Percentiles rank a stretch among this genome's conserved stretches.
phyloP scores from a whole-genome alignment of 53 echinoderm and acorn worm genomes.

The Luidia sarsii region DNA sequence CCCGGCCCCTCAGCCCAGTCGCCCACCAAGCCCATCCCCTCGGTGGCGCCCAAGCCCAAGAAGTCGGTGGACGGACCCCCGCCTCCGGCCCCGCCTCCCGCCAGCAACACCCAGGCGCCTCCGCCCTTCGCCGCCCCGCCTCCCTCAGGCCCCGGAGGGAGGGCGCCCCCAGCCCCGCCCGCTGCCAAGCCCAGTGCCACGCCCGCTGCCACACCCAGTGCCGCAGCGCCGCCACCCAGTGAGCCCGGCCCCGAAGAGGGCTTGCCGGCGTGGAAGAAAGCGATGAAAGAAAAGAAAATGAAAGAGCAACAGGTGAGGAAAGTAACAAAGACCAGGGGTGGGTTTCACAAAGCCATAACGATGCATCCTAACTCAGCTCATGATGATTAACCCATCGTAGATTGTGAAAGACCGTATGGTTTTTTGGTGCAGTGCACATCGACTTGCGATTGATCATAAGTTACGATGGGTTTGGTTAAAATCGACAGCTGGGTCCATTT shows the following conservation, averaged over 20 bases:
- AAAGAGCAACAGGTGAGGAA: slow-evolving; percentile 76
- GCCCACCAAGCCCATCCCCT: slow-evolving; percentile 17
- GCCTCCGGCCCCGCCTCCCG: slow-evolving; percentile 25
- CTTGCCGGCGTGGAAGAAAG: slow-evolving; percentile 89
- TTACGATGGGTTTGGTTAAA: too few relatives aligned
- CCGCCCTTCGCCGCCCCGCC: too few relatives aligned
- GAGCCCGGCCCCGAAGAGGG: slow-evolving; percentile 48
- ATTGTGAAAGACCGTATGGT: too few relatives aligned
- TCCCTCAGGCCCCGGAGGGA: too few relatives aligned
- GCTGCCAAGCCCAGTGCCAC: too few relatives aligned
- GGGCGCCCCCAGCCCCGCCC: background rate
- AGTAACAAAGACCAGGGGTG: too few relatives aligned
- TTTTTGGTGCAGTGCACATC: too few relatives aligned
- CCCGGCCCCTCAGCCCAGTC: slow-evolving; percentile 4
- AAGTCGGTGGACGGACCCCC: background rate
- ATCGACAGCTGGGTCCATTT: too few relatives aligned
- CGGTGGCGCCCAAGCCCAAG: slow-evolving; percentile 41
- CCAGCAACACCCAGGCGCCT: background rate
- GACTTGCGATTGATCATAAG: background rate
- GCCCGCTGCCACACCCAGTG: too few relatives aligned
- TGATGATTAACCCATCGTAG: too few relatives aligned
- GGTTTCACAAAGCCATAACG: too few relatives aligned
- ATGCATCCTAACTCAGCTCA: too few relatives aligned
- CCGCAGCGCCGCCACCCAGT: background rate
- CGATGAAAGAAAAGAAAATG: slow-evolving; percentile 83